Percentiles rank a stretch among this genome's conserved stretches.
phyloP scores from a whole-genome alignment of 1,140 invertebrate genomes.

The Littorina saxatilis region DNA sequence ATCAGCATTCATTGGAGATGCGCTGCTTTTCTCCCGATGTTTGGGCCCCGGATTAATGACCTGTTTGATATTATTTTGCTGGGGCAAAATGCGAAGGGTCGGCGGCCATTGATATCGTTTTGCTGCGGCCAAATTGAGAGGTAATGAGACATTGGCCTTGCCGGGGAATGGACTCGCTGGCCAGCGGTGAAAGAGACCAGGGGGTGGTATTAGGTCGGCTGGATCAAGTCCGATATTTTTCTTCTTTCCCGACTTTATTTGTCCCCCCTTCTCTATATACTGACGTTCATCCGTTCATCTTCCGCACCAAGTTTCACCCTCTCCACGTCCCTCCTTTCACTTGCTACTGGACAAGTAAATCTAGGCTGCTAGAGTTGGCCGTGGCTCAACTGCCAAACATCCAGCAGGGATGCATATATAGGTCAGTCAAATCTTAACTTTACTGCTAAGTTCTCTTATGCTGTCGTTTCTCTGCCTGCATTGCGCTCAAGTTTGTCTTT shows the following conservation, averaged over 20 bases:
- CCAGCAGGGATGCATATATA: too few relatives aligned
- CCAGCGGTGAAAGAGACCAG: background rate
- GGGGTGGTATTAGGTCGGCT: background rate
- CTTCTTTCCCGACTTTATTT: too few relatives aligned
- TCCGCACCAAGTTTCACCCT: too few relatives aligned
- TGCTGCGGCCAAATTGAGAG: slow-evolving; percentile 16
- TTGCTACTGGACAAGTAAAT: too few relatives aligned
- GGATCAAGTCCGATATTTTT: background rate
- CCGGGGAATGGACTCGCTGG: background rate
- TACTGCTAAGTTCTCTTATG: too few relatives aligned
- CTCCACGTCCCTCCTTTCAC: background rate
- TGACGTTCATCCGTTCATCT: too few relatives aligned
- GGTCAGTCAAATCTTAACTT: too few relatives aligned
- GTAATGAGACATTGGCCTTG: slow-evolving; percentile 1
- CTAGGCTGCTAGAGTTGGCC: too few relatives aligned
- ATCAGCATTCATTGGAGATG: slow-evolving; percentile 38
- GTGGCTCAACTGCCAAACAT: too few relatives aligned
- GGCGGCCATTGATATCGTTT: slow-evolving; percentile 17
- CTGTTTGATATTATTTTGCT: slow-evolving; percentile 26
- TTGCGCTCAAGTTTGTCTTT: too few relatives aligned
- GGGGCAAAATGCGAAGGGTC: background rate
- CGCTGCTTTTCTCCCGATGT: slow-evolving; percentile 13
- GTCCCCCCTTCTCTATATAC: too few relatives aligned
- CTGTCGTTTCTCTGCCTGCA: too few relatives aligned
- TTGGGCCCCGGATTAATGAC: slow-evolving; percentile 28